Evolutionary conservation across 92 coral and sea anemone species (phyloP).

Genomic region (Porites lobata): DNA sequence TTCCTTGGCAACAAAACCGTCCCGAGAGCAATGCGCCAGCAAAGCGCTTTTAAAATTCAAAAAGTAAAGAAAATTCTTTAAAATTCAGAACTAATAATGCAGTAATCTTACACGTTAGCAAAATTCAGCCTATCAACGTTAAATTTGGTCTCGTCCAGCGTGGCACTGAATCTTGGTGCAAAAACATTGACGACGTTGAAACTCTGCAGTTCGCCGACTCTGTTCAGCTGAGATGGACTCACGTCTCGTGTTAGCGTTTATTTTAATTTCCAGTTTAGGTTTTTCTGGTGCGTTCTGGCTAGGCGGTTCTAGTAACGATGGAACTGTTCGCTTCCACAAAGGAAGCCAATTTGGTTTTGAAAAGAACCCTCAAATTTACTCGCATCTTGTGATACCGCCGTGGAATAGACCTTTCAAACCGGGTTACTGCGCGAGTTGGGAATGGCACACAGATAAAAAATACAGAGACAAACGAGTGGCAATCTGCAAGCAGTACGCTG

Average conservation of each 20-base stretch:
- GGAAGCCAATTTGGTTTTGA: constrained; percentile 76
- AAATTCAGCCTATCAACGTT: constrained; percentile 54
- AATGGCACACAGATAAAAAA: constrained; percentile 97
- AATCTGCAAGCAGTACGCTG: constrained; percentile 87
- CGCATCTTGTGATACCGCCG: constrained; percentile 96
- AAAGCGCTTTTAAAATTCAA: constrained; percentile 47
- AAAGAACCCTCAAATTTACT: constrained; percentile 80
- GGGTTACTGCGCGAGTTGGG: constrained; percentile 98
- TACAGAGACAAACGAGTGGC: constrained; percentile 89
- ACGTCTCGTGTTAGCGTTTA: constrained; percentile 29
- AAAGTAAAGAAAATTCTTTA: constrained; percentile 37
- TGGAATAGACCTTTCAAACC: constrained; percentile 97
- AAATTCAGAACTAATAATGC: constrained; percentile 37
- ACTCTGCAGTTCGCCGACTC: constrained; percentile 1
- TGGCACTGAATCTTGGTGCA: constrained; percentile 59
- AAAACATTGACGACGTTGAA: not conserved
- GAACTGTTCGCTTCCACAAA: constrained; percentile 34
- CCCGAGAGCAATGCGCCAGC: constrained; percentile 74
- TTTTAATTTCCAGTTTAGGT: constrained; percentile 38
- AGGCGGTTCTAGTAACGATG: constrained; percentile 64
- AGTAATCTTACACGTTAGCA: constrained; percentile 70
- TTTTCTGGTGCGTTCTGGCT: constrained; percentile 60
- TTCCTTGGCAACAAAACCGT: constrained; percentile 41
- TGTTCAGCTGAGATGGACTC: constrained; percentile 29
- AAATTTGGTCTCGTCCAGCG: constrained; percentile 53